A percentile compares a stretch with the other conserved stretches of the same genome.
phyloP scores from a whole-genome alignment of 2,797 vertebrate species.

The Scolopax bukidnonensis region DNA sequence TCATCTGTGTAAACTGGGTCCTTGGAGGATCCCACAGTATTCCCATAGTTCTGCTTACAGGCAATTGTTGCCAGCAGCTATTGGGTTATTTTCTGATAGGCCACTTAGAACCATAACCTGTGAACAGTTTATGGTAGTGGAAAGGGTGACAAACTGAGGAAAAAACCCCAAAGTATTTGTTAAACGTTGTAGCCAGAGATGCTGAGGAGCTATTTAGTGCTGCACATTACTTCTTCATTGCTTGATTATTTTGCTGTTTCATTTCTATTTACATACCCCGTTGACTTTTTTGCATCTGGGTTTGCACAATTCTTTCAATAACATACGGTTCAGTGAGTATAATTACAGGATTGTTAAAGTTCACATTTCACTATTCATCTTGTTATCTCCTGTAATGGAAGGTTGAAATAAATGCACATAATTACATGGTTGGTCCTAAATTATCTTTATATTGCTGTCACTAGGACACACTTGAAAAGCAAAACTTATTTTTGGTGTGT shows the following conservation, averaged over 20 bases:
- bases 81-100: conserved; percentile 9
- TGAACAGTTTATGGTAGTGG: conserved; percentile 5
- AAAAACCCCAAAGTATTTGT: conserved; percentile 35
- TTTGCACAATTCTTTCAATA: conserved; percentile 79
- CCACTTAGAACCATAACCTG: not conserved
- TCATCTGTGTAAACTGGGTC: not conserved
- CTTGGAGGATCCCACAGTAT: not conserved
- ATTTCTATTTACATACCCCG: conserved; percentile 76
- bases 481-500: conserved; percentile 54
- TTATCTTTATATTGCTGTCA: conserved; percentile 77
- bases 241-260: conserved; percentile 77
- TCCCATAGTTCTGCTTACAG: not conserved
- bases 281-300: conserved; percentile 77
- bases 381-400: conserved; percentile 79
- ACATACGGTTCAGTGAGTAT: conserved; percentile 76
- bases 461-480: conserved; percentile 67
- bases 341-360: conserved; percentile 83
- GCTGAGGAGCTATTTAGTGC: conserved; percentile 59
- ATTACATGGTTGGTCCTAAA: conserved; percentile 76
- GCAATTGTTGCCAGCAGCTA: not conserved
- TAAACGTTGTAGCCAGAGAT: conserved; percentile 54
- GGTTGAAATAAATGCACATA: conserved; percentile 79
- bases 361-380: conserved; percentile 79
- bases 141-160: conserved; percentile 22
- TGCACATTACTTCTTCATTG: conserved; percentile 68